Conservation (phyloP, 2,797 vertebrate genomes). For the Urosaurus nigricauda region DNA sequence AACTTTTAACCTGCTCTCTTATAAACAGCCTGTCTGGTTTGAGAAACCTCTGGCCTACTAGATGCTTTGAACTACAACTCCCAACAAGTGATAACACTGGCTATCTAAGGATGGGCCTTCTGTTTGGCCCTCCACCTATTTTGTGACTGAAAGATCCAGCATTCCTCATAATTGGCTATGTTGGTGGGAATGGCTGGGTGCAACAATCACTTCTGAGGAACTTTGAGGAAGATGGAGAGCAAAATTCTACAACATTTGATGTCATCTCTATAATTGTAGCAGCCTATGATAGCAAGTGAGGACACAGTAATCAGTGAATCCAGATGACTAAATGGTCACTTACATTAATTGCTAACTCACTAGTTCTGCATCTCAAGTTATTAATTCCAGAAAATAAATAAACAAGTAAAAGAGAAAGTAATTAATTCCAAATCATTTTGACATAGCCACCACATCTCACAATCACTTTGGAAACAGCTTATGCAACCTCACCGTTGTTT, state of each 20-base stretch:
- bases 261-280: not conserved
- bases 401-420: not conserved
- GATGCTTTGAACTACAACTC: too few relatives aligned
- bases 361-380: not conserved
- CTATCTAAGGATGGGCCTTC: too few relatives aligned
- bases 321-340: constrained; percentile 12
- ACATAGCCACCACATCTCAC: not conserved
- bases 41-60: too few relatives aligned
- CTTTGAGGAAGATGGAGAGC: too few relatives aligned
- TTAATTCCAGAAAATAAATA: too few relatives aligned
- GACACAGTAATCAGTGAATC: not conserved
- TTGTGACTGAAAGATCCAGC: too few relatives aligned
- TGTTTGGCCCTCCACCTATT: too few relatives aligned
- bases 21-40: too few relatives aligned
- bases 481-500: not conserved
- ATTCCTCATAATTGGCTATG: too few relatives aligned
- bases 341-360: not conserved
- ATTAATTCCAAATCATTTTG: constrained; percentile 46
- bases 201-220: not conserved
- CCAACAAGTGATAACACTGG: too few relatives aligned
- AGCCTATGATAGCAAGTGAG: not conserved
- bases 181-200: too few relatives aligned
- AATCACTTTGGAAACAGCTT: not conserved
- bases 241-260: not conserved
- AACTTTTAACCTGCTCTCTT: too few relatives aligned